phyloP scores from a whole-genome alignment of 2,888 invertebrate species.

The Elgonia sp. region DNA sequence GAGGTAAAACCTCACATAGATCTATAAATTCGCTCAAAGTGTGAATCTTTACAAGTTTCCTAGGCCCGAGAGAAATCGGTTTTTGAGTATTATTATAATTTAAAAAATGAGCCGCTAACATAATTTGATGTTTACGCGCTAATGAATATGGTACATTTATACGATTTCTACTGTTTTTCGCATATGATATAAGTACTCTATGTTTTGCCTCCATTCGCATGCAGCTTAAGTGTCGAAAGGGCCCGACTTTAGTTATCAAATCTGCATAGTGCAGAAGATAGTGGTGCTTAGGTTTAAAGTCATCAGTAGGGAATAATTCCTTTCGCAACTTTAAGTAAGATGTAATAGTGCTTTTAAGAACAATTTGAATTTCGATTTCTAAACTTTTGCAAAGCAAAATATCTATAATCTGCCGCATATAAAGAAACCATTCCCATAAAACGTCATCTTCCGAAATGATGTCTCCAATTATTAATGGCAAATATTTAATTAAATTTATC shows the following conservation, averaged over 20 bases:
- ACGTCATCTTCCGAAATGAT: slow-evolving; percentile 49
- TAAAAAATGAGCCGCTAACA: slow-evolving; percentile 52
- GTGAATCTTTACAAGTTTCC: not conserved
- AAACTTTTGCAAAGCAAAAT: slow-evolving; percentile 55
- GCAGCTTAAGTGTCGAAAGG: slow-evolving; percentile 51
- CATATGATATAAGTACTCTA: slow-evolving; percentile 40
- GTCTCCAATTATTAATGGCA: slow-evolving; percentile 68
- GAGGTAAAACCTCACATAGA: not conserved
- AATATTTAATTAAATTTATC: slow-evolving; percentile 52
- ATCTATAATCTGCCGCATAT: slow-evolving; percentile 63
- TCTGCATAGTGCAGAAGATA: slow-evolving; percentile 49
- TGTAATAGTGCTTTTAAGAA: slow-evolving; percentile 50
- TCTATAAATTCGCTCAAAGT: too few relatives aligned
- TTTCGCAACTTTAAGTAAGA: slow-evolving; percentile 43
- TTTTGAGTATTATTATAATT: slow-evolving; percentile 1
- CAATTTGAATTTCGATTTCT: slow-evolving; percentile 42
- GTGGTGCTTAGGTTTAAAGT: slow-evolving; percentile 69
- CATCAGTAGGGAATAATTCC: slow-evolving; percentile 58
- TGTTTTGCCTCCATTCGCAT: slow-evolving; percentile 65
- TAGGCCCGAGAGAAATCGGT: not conserved
- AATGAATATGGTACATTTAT: slow-evolving; percentile 46
- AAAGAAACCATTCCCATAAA: slow-evolving; percentile 70
- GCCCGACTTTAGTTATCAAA: slow-evolving; percentile 41
- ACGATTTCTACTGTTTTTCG: slow-evolving; percentile 55
- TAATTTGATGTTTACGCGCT: slow-evolving; percentile 47